These are phyloP conservation scores for Polyommatus iphigenia DNA, from an alignment of 2,888 invertebrate species.

Conservation along the genomic window DNA sequence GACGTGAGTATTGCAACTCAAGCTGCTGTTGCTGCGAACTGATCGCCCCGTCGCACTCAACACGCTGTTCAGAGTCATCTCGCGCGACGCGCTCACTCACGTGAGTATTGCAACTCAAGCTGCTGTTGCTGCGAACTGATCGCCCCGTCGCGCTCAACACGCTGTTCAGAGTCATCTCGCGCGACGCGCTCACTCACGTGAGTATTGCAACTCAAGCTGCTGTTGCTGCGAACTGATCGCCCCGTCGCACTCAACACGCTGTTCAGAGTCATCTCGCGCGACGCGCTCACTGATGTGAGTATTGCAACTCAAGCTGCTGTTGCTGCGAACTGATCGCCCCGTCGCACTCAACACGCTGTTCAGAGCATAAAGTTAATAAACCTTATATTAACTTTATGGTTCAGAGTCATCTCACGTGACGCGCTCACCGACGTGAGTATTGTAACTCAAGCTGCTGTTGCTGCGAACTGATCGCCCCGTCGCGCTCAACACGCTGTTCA, in stretches of 20 bases:
- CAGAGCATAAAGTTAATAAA: no score
- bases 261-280: no score
- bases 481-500: no score
- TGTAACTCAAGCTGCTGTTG: constrained; percentile 43
- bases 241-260: no score
- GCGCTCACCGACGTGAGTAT: constrained; percentile 40
- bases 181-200: no score
- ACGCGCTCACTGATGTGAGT: constrained; percentile 42
- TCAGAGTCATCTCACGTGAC: constrained; percentile 25
- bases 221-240: no score
- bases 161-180: no score
- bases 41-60: not conserved
- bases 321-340: constrained; percentile 22
- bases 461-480: not conserved
- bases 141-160: not conserved
- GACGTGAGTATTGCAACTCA: constrained; percentile 39
- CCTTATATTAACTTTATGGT: no score
- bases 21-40: constrained; percentile 40
- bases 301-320: constrained; percentile 42
- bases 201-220: no score
- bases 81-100: constrained; percentile 42
- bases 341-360: not conserved
- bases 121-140: constrained; percentile 39
- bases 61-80: no score
- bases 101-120: constrained; percentile 36